Percentiles rank a stretch among this genome's conserved stretches.
Conservation (phyloP, 2,888 invertebrate species). For the Ischnus inquisitorius region DNA sequence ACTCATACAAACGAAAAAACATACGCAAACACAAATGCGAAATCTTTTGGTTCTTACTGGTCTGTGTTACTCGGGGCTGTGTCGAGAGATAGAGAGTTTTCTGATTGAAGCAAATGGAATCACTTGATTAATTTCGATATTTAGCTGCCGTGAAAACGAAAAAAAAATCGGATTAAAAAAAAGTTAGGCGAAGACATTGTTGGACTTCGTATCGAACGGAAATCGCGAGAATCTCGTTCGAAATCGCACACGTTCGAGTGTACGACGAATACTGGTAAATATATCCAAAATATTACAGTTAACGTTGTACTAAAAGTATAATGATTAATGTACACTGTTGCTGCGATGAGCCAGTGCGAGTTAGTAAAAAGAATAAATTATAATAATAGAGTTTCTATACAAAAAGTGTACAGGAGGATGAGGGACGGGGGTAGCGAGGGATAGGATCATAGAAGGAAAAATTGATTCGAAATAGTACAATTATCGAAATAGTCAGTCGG, state of each 20-base stretch:
- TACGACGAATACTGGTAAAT: conserved; percentile 56
- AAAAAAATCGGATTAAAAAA: conserved; percentile 42
- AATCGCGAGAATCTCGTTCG: conserved; percentile 24
- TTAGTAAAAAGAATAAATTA: conserved; percentile 50
- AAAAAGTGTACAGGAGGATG: conserved; percentile 32
- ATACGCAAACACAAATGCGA: conserved; percentile 59
- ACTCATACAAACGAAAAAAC: conserved; percentile 71
- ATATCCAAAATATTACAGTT: conserved; percentile 58
- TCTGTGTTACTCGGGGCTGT: conserved; percentile 49
- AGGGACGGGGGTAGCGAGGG: conserved; percentile 8
- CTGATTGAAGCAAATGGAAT: conserved; percentile 48
- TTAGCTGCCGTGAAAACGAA: conserved; percentile 45
- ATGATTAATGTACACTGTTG: conserved; percentile 43
- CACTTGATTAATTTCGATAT: conserved; percentile 48
- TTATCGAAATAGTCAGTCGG: conserved; percentile 56
- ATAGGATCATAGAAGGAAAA: conserved; percentile 24
- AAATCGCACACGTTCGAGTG: conserved; percentile 25
- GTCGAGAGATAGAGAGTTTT: conserved; percentile 46
- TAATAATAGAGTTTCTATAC: conserved; percentile 54
- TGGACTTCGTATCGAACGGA: conserved; percentile 32
- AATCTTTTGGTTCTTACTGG: conserved; percentile 45
- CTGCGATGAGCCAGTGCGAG: conserved; percentile 30
- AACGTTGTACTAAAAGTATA: conserved; percentile 54
- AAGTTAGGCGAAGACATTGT: conserved; percentile 58
- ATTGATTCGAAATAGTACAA: conserved; percentile 26